These are phyloP conservation scores for Allolobophora icterica DNA, from an alignment of 2,888 invertebrate species.

Conservation along the genomic window DNA sequence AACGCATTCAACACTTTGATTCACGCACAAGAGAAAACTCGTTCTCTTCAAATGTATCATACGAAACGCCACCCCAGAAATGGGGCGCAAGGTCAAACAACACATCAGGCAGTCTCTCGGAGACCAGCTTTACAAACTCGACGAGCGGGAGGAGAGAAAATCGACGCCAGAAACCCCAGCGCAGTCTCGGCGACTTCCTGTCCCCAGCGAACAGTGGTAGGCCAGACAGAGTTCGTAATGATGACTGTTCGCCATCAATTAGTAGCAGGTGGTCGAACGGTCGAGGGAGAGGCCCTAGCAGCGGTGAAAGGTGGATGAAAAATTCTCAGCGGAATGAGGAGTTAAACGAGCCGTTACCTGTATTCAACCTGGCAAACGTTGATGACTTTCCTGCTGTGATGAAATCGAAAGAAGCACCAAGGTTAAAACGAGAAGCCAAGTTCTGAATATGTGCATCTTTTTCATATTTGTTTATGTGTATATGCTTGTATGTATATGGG, in stretches of 20 bases:
- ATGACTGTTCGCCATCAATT: background rate
- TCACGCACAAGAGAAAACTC: background rate
- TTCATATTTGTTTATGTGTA: background rate
- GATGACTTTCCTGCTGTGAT: slow-evolving; percentile 9
- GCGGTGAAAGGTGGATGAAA: background rate
- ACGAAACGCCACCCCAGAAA: background rate
- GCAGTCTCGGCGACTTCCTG: background rate
- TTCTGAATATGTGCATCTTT: background rate
- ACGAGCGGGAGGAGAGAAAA: background rate
- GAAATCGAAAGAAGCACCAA: background rate
- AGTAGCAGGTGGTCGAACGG: background rate
- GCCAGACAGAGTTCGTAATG: background rate
- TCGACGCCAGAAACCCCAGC: background rate
- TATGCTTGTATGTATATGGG: background rate
- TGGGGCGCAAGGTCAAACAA: background rate
- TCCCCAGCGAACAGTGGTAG: background rate
- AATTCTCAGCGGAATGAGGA: background rate
- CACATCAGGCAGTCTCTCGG: background rate
- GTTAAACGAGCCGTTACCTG: background rate
- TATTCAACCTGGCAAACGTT: background rate
- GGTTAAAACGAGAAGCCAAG: background rate
- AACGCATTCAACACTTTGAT: background rate
- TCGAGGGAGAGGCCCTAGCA: background rate
- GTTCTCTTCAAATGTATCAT: background rate
- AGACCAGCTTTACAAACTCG: background rate